Percentiles rank a stretch among this genome's conserved stretches.
Conservation (phyloP, 2,888 invertebrate species). For the Polydrusus cervinus region DNA sequence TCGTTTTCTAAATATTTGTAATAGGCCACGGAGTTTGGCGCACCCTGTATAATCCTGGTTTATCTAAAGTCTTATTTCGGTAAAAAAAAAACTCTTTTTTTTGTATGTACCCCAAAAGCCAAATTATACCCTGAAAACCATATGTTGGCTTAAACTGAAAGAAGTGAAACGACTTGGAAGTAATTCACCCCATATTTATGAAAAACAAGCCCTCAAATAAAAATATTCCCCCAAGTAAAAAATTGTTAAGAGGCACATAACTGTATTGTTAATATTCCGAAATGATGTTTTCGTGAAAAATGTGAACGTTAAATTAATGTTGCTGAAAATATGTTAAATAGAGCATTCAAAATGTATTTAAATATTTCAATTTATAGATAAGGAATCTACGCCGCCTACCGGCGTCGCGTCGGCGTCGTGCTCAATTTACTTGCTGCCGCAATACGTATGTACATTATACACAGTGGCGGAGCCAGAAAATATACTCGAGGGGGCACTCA, state of each 20-base stretch:
- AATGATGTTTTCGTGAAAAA: constrained; percentile 24
- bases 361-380: too few species aligned
- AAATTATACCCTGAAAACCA: constrained; percentile 22
- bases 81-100: neutral
- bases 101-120: neutral
- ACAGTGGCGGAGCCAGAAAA: too few species aligned
- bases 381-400: too few species aligned
- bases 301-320: constrained; percentile 8
- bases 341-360: constrained; percentile 6
- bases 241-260: constrained; percentile 24
- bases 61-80: neutral
- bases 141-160: constrained; percentile 19
- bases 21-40: too few species aligned
- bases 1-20: too few species aligned
- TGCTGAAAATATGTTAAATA: constrained; percentile 20
- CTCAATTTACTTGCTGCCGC: too few species aligned
- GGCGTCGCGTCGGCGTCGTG: too few species aligned
- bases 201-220: constrained; percentile 28
- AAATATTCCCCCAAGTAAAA: constrained; percentile 19
- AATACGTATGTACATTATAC: too few species aligned
- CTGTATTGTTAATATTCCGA: constrained; percentile 26
- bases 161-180: constrained; percentile 20
- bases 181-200: constrained; percentile 29
- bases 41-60: neutral
- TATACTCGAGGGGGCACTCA: too few species aligned